Conservation (phyloP, 2,113 vertebrate species). For the Calidris pygmaea region DNA sequence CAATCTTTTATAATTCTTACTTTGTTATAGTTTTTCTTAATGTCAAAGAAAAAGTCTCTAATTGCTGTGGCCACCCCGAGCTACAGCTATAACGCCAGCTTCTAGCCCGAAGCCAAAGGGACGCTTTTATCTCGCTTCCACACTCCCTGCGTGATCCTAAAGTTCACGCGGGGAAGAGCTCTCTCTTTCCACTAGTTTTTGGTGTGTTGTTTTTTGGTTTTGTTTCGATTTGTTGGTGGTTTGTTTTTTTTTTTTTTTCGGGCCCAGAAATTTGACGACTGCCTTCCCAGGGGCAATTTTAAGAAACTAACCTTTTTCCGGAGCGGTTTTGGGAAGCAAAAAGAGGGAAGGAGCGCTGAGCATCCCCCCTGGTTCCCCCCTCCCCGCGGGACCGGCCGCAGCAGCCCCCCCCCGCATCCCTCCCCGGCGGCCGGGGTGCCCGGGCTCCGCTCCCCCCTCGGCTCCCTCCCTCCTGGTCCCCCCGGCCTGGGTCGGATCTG, state of each 20-base stretch:
- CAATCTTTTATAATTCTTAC: background rate
- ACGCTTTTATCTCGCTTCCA: rapidly evolving
- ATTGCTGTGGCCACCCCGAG: rapidly evolving
- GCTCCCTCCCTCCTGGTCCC: background rate
- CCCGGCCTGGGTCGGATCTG: background rate
- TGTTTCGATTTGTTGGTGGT: background rate
- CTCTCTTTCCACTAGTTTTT: background rate
- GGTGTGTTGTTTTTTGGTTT: too few species aligned
- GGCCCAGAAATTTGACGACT: background rate
- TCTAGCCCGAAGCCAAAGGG: background rate
- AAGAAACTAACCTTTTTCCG: rapidly evolving
- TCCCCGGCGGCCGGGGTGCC: background rate
- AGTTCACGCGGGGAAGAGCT: background rate
- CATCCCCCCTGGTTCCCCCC: background rate
- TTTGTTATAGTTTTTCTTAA: background rate
- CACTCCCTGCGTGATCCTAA: background rate
- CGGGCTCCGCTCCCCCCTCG: background rate
- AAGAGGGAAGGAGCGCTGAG: background rate
- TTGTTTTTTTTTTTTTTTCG: too few species aligned
- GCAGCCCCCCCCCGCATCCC: too few species aligned
- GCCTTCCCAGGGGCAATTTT: background rate
- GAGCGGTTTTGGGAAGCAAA: background rate
- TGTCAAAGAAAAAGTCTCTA: rapidly evolving
- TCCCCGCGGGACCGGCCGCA: background rate
- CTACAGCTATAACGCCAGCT: background rate